Base-by-base conservation (phyloP, 2,888 invertebrate genomes). In the Leucophora obtusa region DNA sequence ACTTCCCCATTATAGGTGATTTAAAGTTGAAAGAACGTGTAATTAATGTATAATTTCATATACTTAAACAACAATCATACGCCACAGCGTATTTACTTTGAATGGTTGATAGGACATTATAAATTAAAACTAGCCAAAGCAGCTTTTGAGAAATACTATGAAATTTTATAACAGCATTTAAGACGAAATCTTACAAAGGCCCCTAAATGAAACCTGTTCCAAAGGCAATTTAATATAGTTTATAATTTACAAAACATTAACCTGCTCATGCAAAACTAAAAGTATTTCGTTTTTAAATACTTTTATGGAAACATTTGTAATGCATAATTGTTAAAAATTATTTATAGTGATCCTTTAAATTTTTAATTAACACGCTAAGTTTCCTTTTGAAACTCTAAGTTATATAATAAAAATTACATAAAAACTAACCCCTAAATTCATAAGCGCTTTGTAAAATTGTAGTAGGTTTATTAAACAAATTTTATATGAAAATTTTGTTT, bases 81-180 rank as follows among this genome's bases (percentile, higher is more conserved):
- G 71, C 77, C 50, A 47, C 33, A 28, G 53, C 65, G 59, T 33
- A 3, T 4, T 47, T 15, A 3, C 14, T 47, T 15, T n/a, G 43
- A 1, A 47, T n/a, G n/a, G n/a, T 47, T n/a, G 2, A n/a, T n/a
- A 1, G n/a, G 43, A 47, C 43, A 47, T 47, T n/a, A 5, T 47
- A 47, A n/a, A 47, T 47, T 47, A n/a, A n/a, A 47, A 47, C 11
- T 38, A 11, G n/a, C 14, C 38, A 11, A 38, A 38, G 11, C 11
- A 3, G 43, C 77, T 65, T 47, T 15, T 18, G 65, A 71, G 66
- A 77, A 18, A 50, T 53, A 77, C 70, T 71, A 71, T 71, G 70
- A 53, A 77, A 71, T 66, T 77, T 77, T 66, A 71, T 66, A 77
- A 77, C 66, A 71, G 70, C 14, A 11, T 38, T 38, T 10, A 6